A percentile compares a stretch with the other conserved stretches of the same genome.
phyloP scores from a whole-genome alignment of 2,113 vertebrate genomes.

The Tupaia tana region DNA sequence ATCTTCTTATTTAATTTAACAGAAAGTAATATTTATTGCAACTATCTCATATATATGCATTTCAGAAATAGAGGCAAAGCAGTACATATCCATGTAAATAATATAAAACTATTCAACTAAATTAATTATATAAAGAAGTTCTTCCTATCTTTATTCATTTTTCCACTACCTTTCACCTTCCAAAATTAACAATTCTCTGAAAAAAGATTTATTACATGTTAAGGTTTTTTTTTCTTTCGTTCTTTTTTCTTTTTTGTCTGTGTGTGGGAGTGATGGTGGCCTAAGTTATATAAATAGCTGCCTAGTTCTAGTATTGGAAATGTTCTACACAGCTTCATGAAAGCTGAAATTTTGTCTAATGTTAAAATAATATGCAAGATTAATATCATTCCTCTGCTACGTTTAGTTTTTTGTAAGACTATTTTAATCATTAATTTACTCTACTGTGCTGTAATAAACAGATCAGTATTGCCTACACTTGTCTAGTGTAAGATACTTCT shows the following conservation, averaged over 20 bases:
- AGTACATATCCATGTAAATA: neutral
- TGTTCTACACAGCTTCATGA: neutral
- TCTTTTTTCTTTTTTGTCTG: neutral
- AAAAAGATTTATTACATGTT: neutral
- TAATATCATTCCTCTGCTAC: neutral
- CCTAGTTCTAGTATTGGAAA: slow-evolving; percentile 10
- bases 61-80: neutral
- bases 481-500: neutral
- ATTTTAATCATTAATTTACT: neutral
- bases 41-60: slow-evolving; percentile 13
- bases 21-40: neutral
- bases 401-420: slow-evolving; percentile 5
- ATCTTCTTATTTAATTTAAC: neutral
- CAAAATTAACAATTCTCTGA: neutral
- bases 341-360: neutral
- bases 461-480: neutral
- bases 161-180: neutral
- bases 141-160: neutral
- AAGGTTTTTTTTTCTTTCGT: neutral
- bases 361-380: slow-evolving; percentile 29
- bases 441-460: neutral
- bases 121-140: neutral
- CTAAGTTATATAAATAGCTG: slow-evolving; percentile 30
- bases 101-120: neutral
- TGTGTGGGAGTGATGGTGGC: neutral